Evolutionary conservation across 1,140 invertebrate species (phyloP), one percentile per base, ranked within the genome.

Genomic region (Procambarus virginalis): DNA sequence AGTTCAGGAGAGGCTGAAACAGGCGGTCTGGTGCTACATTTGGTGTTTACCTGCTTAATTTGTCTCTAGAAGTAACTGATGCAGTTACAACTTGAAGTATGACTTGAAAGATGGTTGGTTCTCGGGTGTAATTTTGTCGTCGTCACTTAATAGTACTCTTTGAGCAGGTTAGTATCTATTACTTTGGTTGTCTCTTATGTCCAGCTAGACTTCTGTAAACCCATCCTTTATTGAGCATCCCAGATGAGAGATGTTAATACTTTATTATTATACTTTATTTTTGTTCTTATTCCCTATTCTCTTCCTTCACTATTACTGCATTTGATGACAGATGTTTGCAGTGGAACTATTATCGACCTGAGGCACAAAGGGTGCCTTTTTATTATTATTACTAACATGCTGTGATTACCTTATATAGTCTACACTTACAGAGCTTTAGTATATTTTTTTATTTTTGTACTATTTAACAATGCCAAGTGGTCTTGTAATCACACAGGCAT

Each of bases 371-470:
- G 75, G 83, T 85, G 83, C 83, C 84, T 90, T 86, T 80, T 86
- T 75, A 45, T 80, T 85, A 70, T 64, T 79, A 68, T 51, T 79
- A 90, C 89, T 90, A 85, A 90, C 89, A 85, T 85, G 77, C 89
- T 90, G 89, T 90, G 89, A 90, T 90, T 90, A 90, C 84, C 84
- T 90, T 90, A 84, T 90, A 90, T 90, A 90, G 89, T 90, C 89
- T 85, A 90, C 83, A 90, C 80, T 90, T 90, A 85, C 83, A 90
- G 84, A 90, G 89, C 89, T 90, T 90, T 90, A 90, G 89, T 90
- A 90, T 90, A 90, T 90, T 90, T 90, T 90, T 90, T 90, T 90
- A 90, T 90, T 90, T 90, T 90, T 90, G 89, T 90, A 90, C 84
- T 85, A 76, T 90, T 86, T 86, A 90, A 85, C 58, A 80, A 75